Conservation (phyloP, 2,797 vertebrate species). For the Phalloptychus januarius region DNA sequence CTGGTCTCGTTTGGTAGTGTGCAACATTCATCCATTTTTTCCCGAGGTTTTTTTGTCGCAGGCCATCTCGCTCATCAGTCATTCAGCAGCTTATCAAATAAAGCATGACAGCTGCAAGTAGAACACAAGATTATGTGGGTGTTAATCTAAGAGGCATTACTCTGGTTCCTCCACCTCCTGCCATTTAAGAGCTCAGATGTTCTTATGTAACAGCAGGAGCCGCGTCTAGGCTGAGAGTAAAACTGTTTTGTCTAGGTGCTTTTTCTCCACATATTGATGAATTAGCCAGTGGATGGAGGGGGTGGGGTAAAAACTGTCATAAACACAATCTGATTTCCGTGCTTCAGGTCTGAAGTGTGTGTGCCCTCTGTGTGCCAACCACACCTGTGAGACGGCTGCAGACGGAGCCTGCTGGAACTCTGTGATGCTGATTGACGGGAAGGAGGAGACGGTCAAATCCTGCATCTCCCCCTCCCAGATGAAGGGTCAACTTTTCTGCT, state of each 20-base stretch:
- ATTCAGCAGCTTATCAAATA: slow-evolving; percentile 63
- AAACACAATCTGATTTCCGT: slow-evolving; percentile 1
- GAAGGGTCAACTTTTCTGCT: slow-evolving; percentile 93
- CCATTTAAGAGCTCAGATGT: slow-evolving; percentile 54
- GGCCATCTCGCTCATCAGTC: slow-evolving; percentile 44
- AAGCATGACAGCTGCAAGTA: slow-evolving; percentile 67
- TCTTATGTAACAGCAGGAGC: slow-evolving; percentile 70
- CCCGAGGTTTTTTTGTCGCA: slow-evolving; percentile 10
- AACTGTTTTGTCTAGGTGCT: slow-evolving; percentile 13
- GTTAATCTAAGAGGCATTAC: slow-evolving; percentile 83
- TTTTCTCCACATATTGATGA: slow-evolving; percentile 15
- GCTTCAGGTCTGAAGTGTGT: slow-evolving; percentile 87
- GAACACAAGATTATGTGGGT: slow-evolving; percentile 78
- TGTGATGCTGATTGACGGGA: slow-evolving; percentile 91
- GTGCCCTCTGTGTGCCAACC: slow-evolving; percentile 92
- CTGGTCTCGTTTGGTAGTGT: not conserved
- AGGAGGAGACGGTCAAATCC: slow-evolving; percentile 88
- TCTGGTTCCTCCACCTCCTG: slow-evolving; percentile 62
- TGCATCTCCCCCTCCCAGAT: slow-evolving; percentile 90
- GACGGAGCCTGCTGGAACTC: slow-evolving; percentile 97
- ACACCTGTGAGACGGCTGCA: slow-evolving; percentile 90
- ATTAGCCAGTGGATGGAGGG: not conserved
- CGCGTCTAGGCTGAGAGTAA: slow-evolving; percentile 17
- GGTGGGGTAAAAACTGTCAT: not conserved
- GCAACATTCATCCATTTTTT: slow-evolving; percentile 13